These are phyloP conservation scores for Rhabditoides inermis DNA, from an alignment of 2,888 invertebrate genomes.

Conservation along the genomic window DNA sequence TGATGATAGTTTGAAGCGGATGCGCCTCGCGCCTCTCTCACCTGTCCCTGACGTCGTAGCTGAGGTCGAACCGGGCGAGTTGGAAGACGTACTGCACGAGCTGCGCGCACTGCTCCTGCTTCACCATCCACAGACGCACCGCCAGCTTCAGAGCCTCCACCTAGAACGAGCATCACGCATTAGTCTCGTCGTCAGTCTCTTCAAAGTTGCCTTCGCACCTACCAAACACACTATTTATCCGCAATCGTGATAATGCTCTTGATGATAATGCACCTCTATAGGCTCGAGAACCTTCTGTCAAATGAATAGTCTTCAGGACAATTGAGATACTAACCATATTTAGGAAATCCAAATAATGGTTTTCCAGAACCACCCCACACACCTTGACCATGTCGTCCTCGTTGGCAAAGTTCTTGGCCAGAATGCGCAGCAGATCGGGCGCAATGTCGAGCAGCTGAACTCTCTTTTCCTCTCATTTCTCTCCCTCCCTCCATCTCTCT, in stretches of 20 bases:
- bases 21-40: no score
- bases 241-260: no score
- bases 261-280: no score
- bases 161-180: conserved; percentile 16
- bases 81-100: conserved; percentile 85
- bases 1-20: no score
- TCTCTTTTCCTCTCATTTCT: no score
- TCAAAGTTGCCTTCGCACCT: no score
- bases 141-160: conserved; percentile 88
- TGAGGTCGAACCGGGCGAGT: conserved; percentile 88
- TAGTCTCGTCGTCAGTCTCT: conserved; percentile 12
- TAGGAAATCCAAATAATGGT: no score
- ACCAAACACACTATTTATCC: no score
- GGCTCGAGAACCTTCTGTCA: no score
- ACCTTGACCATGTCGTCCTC: conserved; percentile 60
- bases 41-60: conserved; percentile 87
- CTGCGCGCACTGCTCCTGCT: conserved; percentile 74
- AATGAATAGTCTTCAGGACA: no score
- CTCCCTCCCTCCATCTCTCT: no score
- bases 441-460: conserved; percentile 69
- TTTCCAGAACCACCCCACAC: background rate
- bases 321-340: conserved; percentile 7
- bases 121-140: conserved; percentile 80
- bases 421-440: conserved; percentile 78
- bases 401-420: conserved; percentile 76